A percentile compares a stretch with the other conserved stretches of the same genome.
These are phyloP conservation scores for Unio delphinus DNA, from an alignment of 2,888 invertebrate species.

Conservation along the genomic window DNA sequence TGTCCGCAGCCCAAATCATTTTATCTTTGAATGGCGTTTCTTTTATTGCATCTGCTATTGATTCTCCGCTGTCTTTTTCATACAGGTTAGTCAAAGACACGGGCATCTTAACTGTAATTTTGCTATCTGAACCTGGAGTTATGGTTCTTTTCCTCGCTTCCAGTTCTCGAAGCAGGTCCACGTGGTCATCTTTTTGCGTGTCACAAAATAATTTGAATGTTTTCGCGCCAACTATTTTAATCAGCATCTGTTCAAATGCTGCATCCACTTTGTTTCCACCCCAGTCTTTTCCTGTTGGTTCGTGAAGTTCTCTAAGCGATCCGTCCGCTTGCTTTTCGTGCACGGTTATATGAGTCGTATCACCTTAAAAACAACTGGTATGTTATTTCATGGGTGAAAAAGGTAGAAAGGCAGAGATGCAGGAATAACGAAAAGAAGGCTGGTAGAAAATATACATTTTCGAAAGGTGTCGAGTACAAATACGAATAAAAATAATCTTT, in stretches of 20 bases:
- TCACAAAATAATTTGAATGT: neutral
- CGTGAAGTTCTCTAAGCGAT: too few species aligned
- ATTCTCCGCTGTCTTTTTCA: neutral
- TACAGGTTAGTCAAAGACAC: neutral
- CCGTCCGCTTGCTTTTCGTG: too few species aligned
- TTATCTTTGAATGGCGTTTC: neutral
- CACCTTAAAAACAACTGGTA: too few species aligned
- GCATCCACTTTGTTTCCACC: slow-evolving; percentile 1
- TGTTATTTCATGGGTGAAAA: too few species aligned
- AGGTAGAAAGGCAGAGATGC: too few species aligned
- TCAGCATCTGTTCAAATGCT: neutral
- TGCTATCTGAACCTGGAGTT: neutral
- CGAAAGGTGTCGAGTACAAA: too few species aligned
- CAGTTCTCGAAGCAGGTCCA: neutral
- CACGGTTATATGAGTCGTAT: too few species aligned
- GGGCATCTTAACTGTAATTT: neutral
- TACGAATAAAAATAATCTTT: too few species aligned
- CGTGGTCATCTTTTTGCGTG: neutral
- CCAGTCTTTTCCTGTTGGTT: slow-evolving; percentile 1
- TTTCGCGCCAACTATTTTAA: neutral
- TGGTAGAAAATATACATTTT: too few species aligned
- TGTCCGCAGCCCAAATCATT: slow-evolving; percentile 1
- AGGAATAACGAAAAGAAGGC: too few species aligned
- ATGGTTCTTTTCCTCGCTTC: neutral
- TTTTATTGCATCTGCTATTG: neutral